A percentile compares a stretch with the other conserved stretches of the same genome.
These are phyloP conservation scores for Microtus ochrogaster DNA, from an alignment of 2,113 vertebrate genomes.

Conservation along the genomic window DNA sequence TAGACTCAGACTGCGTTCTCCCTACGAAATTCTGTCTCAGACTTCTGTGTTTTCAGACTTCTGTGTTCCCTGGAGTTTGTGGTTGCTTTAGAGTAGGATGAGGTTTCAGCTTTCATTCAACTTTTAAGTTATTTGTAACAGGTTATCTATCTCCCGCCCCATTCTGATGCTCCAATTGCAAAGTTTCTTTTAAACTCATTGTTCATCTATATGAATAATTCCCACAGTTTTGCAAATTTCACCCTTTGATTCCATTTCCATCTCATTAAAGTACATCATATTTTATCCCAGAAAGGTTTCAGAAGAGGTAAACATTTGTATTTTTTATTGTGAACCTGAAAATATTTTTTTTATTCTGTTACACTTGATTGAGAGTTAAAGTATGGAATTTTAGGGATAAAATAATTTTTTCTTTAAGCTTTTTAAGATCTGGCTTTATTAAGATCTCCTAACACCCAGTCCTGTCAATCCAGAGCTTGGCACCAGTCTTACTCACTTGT, in stretches of 20 bases:
- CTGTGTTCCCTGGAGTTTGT: background rate
- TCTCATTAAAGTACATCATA: constrained; percentile 8
- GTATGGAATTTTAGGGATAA: background rate
- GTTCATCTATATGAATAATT: background rate
- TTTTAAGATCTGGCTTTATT: background rate
- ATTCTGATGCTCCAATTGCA: background rate
- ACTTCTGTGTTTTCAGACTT: background rate
- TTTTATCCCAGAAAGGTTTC: background rate
- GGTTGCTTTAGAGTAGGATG: constrained; percentile 24
- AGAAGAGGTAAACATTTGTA: background rate
- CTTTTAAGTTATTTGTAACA: background rate
- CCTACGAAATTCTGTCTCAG: background rate
- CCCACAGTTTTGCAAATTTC: background rate
- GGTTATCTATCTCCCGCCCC: background rate
- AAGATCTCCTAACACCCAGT: background rate
- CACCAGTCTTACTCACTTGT: background rate
- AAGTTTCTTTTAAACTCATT: background rate
- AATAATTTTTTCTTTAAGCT: constrained; percentile 14
- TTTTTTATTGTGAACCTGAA: background rate
- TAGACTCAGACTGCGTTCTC: background rate
- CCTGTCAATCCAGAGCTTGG: background rate
- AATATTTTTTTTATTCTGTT: background rate
- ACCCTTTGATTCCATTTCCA: background rate
- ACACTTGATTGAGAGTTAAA: background rate
- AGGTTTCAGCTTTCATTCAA: background rate